Conservation (phyloP, 2,888 invertebrate species). For the Crioceris asparagi region DNA sequence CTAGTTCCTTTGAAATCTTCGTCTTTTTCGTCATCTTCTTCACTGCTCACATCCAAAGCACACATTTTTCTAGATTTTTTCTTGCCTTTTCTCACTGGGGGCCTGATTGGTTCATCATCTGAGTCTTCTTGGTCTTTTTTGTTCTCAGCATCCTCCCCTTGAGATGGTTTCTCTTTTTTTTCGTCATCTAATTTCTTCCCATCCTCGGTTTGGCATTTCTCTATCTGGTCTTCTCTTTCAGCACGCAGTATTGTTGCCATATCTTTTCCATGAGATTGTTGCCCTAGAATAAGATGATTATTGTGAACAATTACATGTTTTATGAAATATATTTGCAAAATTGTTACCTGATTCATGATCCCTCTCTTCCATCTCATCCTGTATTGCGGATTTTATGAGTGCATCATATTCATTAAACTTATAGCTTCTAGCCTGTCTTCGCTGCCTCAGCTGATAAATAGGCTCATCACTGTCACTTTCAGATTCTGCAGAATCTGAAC, state of each 20-base stretch:
- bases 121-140: conserved; percentile 24
- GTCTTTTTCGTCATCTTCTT: conserved; percentile 68
- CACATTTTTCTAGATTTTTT: conserved; percentile 69
- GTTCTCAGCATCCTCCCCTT: conserved; percentile 8
- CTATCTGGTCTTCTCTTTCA: conserved; percentile 46
- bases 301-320: conserved; percentile 7
- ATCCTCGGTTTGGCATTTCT: conserved; percentile 16
- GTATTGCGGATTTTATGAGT: conserved; percentile 83
- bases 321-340: neutral
- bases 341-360: conserved; percentile 15
- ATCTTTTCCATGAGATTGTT: conserved; percentile 80
- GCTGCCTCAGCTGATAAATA: conserved; percentile 74
- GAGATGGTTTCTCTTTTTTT: conserved; percentile 11
- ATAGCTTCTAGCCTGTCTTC: conserved; percentile 70
- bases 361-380: conserved; percentile 55
- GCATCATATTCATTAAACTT: conserved; percentile 91
- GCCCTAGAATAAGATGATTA: conserved; percentile 4
- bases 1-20: conserved; percentile 80
- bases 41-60: conserved; percentile 50
- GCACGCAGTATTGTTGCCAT: conserved; percentile 81
- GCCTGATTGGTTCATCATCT: conserved; percentile 15
- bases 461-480: conserved; percentile 54
- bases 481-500: conserved; percentile 6
- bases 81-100: conserved; percentile 26
- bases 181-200: conserved; percentile 14